Base-by-base conservation (phyloP, 2,888 invertebrate species). In the Pseudococcus longispinus region DNA sequence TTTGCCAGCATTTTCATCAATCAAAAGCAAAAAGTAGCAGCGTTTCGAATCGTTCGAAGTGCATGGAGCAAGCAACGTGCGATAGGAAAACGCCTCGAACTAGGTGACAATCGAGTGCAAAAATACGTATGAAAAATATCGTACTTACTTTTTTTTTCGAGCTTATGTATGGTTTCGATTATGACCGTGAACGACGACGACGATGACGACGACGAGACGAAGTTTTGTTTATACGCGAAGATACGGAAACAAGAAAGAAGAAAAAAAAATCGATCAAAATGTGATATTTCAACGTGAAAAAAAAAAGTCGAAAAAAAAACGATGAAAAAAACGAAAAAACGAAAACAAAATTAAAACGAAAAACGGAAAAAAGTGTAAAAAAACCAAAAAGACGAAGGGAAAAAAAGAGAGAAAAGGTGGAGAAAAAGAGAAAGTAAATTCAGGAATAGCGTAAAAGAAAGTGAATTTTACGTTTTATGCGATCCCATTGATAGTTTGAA, bases 401-500 rank as follows among this genome's bases (percentile, higher is more conserved):
- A 70, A 85, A 65, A 85, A 46, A 23, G 29, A 65, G 55, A 74
- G 74, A 74, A 42, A 85, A 74, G 60, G 84, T 85, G 42, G 42
- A 85, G 74, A 44, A 85, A 85, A 85, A 77, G 85, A 74, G 77
- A 85, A 77, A 85, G 85, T 85, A 70, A 85, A 74, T 85, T 77
- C 26, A 85, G 85, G 77, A 85, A 85, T 85, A 85, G 85, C 85
- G 85, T 85, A 85, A 85, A 85, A 85, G 85, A 85, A 85, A 85
- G 85, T 77, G 85, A 85, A 74, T 85, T 85, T 85, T 85, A 85
- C 85, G 85, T 85, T 85, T 85, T 85, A 85, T 85, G 85, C 85
- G 85, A 85, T 85, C 85, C 85, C 85, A 85, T 85, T 85, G 85
- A 85, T 85, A 85, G 85, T 85, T 85, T 85, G 85, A 85, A 85